A percentile compares a stretch with the other conserved stretches of the same genome.
These are phyloP conservation scores for Pachyramphus minor DNA, from an alignment of 2,113 vertebrate species.

Conservation along the genomic window DNA sequence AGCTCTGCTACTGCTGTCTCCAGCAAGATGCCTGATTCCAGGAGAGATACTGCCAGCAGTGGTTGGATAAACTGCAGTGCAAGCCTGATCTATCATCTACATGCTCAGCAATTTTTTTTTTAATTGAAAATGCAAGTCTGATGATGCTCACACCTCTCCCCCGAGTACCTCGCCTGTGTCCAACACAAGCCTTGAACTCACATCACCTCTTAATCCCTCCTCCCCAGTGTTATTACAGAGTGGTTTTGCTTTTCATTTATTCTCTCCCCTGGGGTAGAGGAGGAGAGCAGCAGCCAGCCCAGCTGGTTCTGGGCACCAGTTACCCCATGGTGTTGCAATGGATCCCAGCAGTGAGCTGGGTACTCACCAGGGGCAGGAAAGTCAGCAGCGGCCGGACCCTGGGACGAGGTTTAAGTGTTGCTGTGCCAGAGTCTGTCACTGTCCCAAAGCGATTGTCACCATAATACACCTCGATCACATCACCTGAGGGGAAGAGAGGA, in stretches of 20 bases:
- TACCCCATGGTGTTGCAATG: accelerated
- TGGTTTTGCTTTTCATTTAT: background rate
- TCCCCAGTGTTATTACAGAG: background rate
- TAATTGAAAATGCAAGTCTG: background rate
- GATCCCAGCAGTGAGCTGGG: background rate
- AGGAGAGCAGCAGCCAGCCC: background rate
- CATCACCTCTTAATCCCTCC: background rate
- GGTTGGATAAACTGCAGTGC: background rate
- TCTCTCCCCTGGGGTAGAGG: background rate
- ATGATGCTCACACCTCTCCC: background rate
- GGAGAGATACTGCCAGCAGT: background rate
- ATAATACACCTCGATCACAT: constrained; percentile 68
- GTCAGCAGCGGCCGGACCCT: constrained; percentile 76
- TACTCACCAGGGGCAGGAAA: constrained; percentile 77
- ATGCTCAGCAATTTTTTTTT: background rate
- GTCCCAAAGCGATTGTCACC: constrained; percentile 69
- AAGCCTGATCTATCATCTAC: background rate
- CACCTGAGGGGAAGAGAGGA: constrained; percentile 18
- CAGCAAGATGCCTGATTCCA: background rate
- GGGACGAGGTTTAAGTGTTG: constrained; percentile 75
- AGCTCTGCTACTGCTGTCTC: background rate
- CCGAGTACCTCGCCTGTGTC: background rate
- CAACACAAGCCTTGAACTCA: background rate
- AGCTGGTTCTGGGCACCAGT: background rate
- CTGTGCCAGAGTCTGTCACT: constrained; percentile 74